A percentile compares a stretch with the other conserved stretches of the same genome.
These are phyloP conservation scores for Nannoperca australis DNA, from an alignment of 2,797 vertebrate species.

Conservation along the genomic window DNA sequence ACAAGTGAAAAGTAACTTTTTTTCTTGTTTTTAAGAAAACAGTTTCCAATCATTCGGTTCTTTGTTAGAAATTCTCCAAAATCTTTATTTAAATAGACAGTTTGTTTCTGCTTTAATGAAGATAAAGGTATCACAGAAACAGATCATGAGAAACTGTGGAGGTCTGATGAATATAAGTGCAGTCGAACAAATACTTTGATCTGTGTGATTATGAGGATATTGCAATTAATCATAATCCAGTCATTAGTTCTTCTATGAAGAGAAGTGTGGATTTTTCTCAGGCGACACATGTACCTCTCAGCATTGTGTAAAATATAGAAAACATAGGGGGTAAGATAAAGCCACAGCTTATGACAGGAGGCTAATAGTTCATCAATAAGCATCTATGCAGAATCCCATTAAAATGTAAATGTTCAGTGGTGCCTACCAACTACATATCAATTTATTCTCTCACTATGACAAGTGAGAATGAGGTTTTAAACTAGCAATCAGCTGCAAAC, in stretches of 20 bases:
- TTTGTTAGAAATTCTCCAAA: neutral
- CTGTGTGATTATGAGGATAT: slow-evolving; percentile 11
- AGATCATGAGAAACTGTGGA: neutral
- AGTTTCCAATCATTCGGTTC: neutral
- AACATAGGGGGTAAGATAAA: neutral
- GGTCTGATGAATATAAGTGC: neutral
- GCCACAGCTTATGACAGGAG: neutral
- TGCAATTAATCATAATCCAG: slow-evolving; percentile 21
- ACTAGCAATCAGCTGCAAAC: slow-evolving; percentile 33
- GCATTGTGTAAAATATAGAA: neutral
- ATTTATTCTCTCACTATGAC: slow-evolving; percentile 1
- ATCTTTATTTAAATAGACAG: neutral
- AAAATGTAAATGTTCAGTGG: neutral
- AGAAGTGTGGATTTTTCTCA: neutral
- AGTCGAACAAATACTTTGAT: neutral
- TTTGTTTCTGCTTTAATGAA: neutral
- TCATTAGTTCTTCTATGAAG: neutral
- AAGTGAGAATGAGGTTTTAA: slow-evolving; percentile 19
- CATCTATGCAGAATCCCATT: slow-evolving; percentile 6
- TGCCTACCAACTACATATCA: slow-evolving; percentile 4
- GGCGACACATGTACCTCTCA: neutral
- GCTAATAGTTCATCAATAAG: slow-evolving; percentile 1
- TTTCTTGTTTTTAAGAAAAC: neutral
- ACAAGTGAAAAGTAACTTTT: neutral
- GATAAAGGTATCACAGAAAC: neutral